These are phyloP conservation scores for Lagenorhynchus albirostris DNA, from an alignment of 2,113 vertebrate genomes.

Conservation along the genomic window DNA sequence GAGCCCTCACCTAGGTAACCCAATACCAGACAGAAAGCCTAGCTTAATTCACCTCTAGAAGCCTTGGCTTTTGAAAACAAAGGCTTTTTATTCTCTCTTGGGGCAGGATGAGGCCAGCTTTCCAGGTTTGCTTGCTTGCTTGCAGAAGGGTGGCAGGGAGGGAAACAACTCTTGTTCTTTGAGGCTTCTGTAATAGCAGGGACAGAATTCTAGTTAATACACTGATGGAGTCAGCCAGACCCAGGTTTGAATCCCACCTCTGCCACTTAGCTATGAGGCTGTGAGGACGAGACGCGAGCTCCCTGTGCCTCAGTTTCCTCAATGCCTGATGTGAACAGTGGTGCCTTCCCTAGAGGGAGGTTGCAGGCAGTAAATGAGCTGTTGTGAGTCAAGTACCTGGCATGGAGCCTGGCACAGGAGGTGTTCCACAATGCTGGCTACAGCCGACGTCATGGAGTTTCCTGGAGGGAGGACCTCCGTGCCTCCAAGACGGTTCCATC, in stretches of 20 bases:
- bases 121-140: neutral
- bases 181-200: neutral
- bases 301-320: neutral
- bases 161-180: neutral
- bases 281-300: neutral
- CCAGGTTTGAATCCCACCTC: neutral
- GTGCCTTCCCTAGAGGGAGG: neutral
- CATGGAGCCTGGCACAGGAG: neutral
- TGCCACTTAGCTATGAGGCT: neutral
- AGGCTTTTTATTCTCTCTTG: neutral
- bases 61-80: neutral
- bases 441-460: rapidly evolving
- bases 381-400: neutral
- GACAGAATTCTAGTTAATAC: neutral
- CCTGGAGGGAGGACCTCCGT: neutral
- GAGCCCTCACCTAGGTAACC: neutral
- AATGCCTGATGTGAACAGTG: no score
- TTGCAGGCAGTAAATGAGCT: neutral
- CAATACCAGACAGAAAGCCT: neutral
- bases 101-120: neutral
- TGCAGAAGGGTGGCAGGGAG: neutral
- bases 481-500: neutral
- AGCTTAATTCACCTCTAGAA: neutral
- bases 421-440: neutral
- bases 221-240: neutral